These are phyloP conservation scores for Pristionchus exspectatus DNA, from an alignment of 2,888 invertebrate genomes.

Conservation along the genomic window DNA sequence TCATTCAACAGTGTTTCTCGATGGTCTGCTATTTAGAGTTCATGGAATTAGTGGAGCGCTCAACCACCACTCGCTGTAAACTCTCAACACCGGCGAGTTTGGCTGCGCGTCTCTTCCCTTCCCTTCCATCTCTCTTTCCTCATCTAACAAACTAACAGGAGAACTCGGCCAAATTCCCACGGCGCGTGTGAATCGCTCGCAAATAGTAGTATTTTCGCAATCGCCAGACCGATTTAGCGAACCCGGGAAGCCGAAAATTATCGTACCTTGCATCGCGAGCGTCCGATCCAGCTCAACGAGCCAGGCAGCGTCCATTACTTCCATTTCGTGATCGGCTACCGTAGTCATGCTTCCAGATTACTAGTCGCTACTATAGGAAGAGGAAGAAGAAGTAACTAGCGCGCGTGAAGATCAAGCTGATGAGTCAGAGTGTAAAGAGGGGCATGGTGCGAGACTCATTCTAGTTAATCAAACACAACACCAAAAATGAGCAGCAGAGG, in stretches of 20 bases:
- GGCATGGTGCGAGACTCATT: neutral
- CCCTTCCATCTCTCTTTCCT: neutral
- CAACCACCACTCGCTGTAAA: neutral
- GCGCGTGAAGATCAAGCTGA: neutral
- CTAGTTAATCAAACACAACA: neutral
- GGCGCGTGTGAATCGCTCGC: neutral
- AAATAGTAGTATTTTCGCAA: neutral
- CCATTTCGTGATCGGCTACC: constrained; percentile 3
- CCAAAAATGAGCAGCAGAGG: neutral
- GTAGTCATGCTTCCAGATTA: neutral
- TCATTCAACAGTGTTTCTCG: neutral
- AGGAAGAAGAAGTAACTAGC: neutral
- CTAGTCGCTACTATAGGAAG: neutral
- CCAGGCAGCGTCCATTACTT: neutral
- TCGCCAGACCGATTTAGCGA: neutral
- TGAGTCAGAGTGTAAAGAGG: neutral
- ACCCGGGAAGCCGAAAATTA: neutral
- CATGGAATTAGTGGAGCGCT: neutral
- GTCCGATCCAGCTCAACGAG: neutral
- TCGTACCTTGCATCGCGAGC: neutral
- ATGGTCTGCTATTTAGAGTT: neutral
- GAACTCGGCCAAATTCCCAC: neutral
- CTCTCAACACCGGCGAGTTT: neutral
- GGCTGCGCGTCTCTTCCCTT: neutral
- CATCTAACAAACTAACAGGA: constrained; percentile 42